A percentile compares a stretch with the other conserved stretches of the same genome.
phyloP scores from a whole-genome alignment of 1,140 invertebrate species.

The Mizuhopecten yessoensis region DNA sequence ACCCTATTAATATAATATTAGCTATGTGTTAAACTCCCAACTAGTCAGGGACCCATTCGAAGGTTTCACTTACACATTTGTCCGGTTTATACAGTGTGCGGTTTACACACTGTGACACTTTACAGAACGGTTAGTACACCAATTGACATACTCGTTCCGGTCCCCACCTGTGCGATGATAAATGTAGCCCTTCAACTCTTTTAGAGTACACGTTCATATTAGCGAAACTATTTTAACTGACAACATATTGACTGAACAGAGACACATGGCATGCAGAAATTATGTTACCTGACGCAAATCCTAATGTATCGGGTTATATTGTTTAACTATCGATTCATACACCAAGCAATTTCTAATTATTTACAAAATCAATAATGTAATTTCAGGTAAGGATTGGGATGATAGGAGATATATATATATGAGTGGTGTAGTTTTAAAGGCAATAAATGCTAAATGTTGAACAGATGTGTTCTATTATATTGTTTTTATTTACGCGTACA shows the following conservation, averaged over 20 bases:
- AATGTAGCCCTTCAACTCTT: too few species aligned
- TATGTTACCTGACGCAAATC: background rate
- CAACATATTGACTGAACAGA: background rate
- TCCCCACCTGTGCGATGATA: too few species aligned
- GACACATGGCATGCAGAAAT: background rate
- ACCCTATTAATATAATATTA: too few species aligned
- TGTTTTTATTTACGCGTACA: background rate
- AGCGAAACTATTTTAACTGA: background rate
- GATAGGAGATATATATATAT: background rate
- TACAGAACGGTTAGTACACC: too few species aligned
- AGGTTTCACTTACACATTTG: too few species aligned
- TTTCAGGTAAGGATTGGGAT: background rate
- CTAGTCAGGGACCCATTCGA: too few species aligned
- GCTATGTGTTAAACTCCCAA: too few species aligned
- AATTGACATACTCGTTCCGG: too few species aligned
- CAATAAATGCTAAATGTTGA: background rate
- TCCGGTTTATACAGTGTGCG: too few species aligned
- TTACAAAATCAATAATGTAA: conserved; percentile 19
- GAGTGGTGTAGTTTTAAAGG: background rate
- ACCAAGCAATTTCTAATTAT: background rate
- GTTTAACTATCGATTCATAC: background rate
- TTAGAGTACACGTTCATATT: too few species aligned
- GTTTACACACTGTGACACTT: too few species aligned
- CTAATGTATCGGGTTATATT: background rate
- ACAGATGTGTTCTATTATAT: background rate